Conservation (phyloP, 2,888 invertebrate genomes). For the Drosophila greeni region DNA sequence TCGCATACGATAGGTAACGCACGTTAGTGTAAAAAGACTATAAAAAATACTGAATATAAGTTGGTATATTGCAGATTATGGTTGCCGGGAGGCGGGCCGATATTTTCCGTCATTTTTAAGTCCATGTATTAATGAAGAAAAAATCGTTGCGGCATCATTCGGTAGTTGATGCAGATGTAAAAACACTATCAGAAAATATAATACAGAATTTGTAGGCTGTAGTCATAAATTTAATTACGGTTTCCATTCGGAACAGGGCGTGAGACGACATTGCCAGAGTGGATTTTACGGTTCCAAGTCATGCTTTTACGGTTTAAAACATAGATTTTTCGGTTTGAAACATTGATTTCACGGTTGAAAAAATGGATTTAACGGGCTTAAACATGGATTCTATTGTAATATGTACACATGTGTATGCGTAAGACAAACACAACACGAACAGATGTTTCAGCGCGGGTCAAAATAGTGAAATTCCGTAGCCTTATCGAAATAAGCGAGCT, state of each 20-base stretch:
- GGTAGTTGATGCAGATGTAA: too few relatives aligned
- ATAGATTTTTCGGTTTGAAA: background rate
- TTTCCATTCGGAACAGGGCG: background rate
- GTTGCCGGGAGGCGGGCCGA: too few relatives aligned
- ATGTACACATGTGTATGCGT: constrained; percentile 1
- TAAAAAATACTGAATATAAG: too few relatives aligned
- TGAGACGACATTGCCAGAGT: background rate
- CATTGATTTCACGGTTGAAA: background rate
- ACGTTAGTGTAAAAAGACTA: too few relatives aligned
- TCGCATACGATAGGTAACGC: too few relatives aligned
- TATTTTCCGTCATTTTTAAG: too few relatives aligned
- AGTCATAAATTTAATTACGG: too few relatives aligned
- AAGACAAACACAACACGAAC: constrained; percentile 7
- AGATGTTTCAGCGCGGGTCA: constrained; percentile 21
- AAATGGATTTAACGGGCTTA: background rate
- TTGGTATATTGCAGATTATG: too few relatives aligned
- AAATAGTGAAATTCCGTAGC: constrained; percentile 31
- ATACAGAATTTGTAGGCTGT: too few relatives aligned
- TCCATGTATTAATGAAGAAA: too few relatives aligned
- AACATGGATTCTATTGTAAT: background rate
- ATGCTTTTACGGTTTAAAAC: background rate
- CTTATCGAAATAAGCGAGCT: background rate
- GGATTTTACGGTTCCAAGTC: background rate
- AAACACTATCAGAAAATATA: too few relatives aligned
- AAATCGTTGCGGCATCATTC: too few relatives aligned